Conservation (phyloP, 2,888 invertebrate genomes). For the Parascotia fuliginaria region DNA sequence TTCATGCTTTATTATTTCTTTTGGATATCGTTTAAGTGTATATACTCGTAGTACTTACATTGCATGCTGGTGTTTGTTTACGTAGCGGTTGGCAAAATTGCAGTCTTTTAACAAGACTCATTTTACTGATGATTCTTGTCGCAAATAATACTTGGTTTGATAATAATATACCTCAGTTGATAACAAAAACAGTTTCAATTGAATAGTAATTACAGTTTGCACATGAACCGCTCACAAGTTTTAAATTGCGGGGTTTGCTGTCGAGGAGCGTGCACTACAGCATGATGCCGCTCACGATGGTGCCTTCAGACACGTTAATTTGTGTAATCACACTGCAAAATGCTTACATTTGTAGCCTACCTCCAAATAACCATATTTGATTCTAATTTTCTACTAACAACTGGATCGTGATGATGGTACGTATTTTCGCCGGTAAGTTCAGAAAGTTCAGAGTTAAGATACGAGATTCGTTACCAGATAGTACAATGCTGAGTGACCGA, state of each 20-base stretch:
- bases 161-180: slow-evolving; percentile 24
- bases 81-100: too few species aligned
- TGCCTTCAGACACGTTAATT: slow-evolving; percentile 68
- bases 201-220: slow-evolving; percentile 57
- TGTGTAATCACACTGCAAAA: slow-evolving; percentile 59
- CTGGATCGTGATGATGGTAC: slow-evolving; percentile 4
- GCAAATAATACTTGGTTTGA: slow-evolving; percentile 16
- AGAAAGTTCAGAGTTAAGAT: slow-evolving; percentile 6
- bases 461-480: slow-evolving; percentile 24
- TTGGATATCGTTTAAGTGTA: slow-evolving; percentile 19
- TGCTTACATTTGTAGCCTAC: slow-evolving; percentile 35
- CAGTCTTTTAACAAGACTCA: neutral
- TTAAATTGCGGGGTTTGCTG: slow-evolving; percentile 60
- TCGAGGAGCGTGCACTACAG: slow-evolving; percentile 40
- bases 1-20: slow-evolving; percentile 23
- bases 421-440: too few species aligned
- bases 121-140: too few species aligned
- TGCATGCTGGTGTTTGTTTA: too few species aligned
- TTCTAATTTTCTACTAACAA: slow-evolving; percentile 27
- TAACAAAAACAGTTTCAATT: slow-evolving; percentile 54
- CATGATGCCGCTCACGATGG: slow-evolving; percentile 62
- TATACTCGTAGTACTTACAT: too few species aligned
- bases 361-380: slow-evolving; percentile 25
- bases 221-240: slow-evolving; percentile 48
- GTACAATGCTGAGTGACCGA: slow-evolving; percentile 45